Evolutionary conservation across 2,797 vertebrate species (phyloP).

Genomic region (Alfaro cultratus): DNA sequence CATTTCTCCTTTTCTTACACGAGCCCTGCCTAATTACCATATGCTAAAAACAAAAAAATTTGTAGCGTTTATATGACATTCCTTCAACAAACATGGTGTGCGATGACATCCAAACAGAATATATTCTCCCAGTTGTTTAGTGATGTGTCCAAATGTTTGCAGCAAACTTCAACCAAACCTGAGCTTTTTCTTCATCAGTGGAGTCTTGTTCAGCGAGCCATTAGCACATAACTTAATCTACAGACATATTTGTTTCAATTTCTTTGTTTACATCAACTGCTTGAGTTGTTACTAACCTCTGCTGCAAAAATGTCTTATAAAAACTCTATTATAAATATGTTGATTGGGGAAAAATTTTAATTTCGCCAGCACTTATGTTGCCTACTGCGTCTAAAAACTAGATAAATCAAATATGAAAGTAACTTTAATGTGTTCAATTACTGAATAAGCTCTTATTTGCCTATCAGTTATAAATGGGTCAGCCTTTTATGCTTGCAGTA

Average conservation of each 20-base stretch:
- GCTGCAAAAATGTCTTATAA: neutral
- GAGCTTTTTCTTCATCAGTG: neutral
- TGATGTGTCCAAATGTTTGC: neutral
- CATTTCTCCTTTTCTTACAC: neutral
- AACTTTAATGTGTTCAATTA: constrained; percentile 31
- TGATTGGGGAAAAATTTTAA: neutral
- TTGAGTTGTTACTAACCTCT: neutral
- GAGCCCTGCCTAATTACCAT: neutral
- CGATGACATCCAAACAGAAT: neutral
- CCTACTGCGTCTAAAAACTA: constrained; percentile 1
- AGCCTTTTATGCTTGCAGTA: neutral
- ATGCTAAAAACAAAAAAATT: neutral
- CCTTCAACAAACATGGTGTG: neutral
- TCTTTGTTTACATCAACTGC: neutral
- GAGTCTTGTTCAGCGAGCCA: neutral
- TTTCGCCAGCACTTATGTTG: neutral
- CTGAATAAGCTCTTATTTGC: constrained; percentile 12
- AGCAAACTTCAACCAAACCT: neutral
- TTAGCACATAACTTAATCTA: neutral
- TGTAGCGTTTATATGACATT: neutral
- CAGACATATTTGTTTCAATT: neutral
- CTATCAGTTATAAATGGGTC: constrained; percentile 3
- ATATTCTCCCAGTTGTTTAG: neutral
- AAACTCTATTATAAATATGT: neutral
- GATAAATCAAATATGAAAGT: constrained; percentile 38